Conservation (phyloP, 2,888 invertebrate species). For the Trissolcus brochymenae region DNA sequence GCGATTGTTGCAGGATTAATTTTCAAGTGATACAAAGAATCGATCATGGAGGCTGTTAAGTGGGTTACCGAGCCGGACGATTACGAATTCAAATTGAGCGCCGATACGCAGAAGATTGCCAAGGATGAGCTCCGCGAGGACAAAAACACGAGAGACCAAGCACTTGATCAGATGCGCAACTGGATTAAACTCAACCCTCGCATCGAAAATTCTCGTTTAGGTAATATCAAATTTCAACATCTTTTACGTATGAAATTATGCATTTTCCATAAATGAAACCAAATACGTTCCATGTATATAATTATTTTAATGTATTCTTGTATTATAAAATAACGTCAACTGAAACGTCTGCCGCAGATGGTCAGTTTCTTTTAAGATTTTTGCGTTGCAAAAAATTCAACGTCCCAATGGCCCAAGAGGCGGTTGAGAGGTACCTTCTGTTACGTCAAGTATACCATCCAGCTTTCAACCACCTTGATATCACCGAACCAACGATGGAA, state of each 20-base stretch:
- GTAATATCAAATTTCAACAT: conserved; percentile 71
- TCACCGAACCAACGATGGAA: conserved; percentile 82
- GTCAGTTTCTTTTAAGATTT: conserved; percentile 84
- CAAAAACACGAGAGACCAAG: conserved; percentile 81
- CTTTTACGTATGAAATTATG: too few species aligned
- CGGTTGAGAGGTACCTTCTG: conserved; percentile 86
- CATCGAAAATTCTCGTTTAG: conserved; percentile 83
- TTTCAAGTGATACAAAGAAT: neutral
- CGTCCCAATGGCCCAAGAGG: conserved; percentile 86
- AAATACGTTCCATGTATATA: too few species aligned
- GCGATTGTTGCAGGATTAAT: conserved; percentile 19
- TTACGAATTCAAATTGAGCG: conserved; percentile 81
- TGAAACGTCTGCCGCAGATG: conserved; percentile 77
- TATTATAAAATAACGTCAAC: too few species aligned
- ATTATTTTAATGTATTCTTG: too few species aligned
- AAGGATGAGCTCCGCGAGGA: conserved; percentile 84
- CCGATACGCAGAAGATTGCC: conserved; percentile 81
- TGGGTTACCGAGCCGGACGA: conserved; percentile 81
- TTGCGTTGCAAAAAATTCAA: conserved; percentile 89
- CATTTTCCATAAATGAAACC: too few species aligned
- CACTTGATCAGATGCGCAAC: conserved; percentile 81
- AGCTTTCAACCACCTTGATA: conserved; percentile 85
- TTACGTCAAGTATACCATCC: conserved; percentile 87
- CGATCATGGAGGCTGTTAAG: conserved; percentile 65
- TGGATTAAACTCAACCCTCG: conserved; percentile 86